phyloP scores from a whole-genome alignment of 2,113 vertebrate genomes.

The Perognathus longimembris region DNA sequence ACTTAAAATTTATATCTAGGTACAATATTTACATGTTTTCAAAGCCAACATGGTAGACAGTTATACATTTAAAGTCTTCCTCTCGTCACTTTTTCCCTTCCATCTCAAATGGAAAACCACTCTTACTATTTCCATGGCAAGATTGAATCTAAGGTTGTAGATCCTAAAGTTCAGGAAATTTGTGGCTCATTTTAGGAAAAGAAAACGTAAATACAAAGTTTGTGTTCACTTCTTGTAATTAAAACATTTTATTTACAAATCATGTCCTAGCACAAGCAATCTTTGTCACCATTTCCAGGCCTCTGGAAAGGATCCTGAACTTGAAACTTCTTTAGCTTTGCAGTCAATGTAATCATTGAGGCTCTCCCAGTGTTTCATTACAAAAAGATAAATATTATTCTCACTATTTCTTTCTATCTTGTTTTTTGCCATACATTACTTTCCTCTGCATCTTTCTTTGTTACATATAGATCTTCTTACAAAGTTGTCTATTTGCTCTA shows the following conservation, averaged over 20 bases:
- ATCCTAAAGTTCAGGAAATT: not conserved
- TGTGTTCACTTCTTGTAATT: not conserved
- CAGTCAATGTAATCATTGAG: not conserved
- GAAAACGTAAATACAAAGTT: not conserved
- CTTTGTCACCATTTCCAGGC: not conserved
- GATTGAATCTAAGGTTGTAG: not conserved
- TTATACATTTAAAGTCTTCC: not conserved
- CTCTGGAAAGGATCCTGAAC: not conserved
- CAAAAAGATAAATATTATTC: not conserved
- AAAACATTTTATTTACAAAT: not conserved
- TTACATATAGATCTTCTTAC: not conserved
- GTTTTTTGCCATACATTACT: not conserved
- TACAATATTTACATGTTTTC: not conserved
- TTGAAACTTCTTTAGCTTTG: not conserved
- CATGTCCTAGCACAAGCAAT: not conserved
- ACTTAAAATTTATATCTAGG: not conserved
- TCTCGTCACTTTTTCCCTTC: not conserved
- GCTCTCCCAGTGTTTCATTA: not conserved
- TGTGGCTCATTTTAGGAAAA: not conserved
- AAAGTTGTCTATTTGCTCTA: not conserved
- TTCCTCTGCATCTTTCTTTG: not conserved
- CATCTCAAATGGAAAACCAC: not conserved
- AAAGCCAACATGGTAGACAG: not conserved
- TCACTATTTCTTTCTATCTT: not conserved
- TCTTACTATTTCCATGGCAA: not conserved